phyloP scores from a whole-genome alignment of 2,888 invertebrate species.

The Tiliacea aurago region DNA sequence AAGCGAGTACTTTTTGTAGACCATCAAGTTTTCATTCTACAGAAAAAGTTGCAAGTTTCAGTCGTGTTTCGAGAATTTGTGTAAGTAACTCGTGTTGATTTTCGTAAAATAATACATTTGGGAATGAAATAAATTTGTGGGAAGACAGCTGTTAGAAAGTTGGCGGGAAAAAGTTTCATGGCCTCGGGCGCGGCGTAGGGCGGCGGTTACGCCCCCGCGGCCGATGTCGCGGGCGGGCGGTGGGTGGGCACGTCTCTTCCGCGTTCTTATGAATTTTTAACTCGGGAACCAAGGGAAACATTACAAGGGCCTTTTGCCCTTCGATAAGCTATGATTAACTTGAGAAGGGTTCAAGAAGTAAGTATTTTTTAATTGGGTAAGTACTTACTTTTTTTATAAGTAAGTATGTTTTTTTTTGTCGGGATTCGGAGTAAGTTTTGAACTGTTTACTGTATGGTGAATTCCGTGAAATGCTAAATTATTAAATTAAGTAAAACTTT shows the following conservation, averaged over 20 bases:
- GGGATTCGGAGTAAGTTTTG: neutral
- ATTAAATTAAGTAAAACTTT: neutral
- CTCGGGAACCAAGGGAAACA: slow-evolving; percentile 49
- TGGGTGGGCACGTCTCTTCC: slow-evolving; percentile 86
- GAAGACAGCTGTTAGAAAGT: slow-evolving; percentile 49
- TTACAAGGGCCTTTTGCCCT: slow-evolving; percentile 52
- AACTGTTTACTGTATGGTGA: neutral
- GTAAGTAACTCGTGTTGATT: neutral
- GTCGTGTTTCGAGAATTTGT: neutral
- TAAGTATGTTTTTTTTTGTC: neutral
- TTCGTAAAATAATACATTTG: neutral
- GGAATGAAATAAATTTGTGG: neutral
- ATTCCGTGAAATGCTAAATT: slow-evolving; percentile 1
- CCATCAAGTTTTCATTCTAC: neutral
- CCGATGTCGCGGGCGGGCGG: slow-evolving; percentile 86
- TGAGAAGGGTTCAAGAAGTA: slow-evolving; percentile 6
- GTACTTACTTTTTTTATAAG: neutral
- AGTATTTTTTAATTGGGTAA: slow-evolving; percentile 10
- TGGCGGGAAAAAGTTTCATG: slow-evolving; percentile 80
- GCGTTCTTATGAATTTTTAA: slow-evolving; percentile 80
- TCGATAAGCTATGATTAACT: slow-evolving; percentile 42
- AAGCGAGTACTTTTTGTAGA: slow-evolving; percentile 26
- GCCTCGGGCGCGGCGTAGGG: slow-evolving; percentile 84
- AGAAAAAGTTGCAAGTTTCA: neutral
- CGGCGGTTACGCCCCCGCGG: slow-evolving; percentile 89